phyloP scores from a whole-genome alignment of 2,113 vertebrate genomes.

The Solea senegalensis region DNA sequence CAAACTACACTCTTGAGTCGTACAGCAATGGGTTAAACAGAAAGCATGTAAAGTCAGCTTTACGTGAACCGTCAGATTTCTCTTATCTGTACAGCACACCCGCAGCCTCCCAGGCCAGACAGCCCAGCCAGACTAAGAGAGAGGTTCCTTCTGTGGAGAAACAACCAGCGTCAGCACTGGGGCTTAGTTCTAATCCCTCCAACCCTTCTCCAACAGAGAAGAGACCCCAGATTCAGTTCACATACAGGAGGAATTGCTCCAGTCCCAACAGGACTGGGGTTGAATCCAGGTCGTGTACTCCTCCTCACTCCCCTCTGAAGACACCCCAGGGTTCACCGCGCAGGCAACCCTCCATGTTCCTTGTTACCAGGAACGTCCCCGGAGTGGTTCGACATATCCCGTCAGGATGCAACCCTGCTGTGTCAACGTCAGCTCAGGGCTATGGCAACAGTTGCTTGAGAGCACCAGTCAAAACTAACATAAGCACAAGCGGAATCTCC shows the following conservation, averaged over 20 bases:
- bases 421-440: conserved; percentile 70
- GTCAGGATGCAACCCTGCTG: conserved; percentile 59
- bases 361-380: conserved; percentile 69
- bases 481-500: conserved; percentile 86
- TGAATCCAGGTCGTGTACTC: conserved; percentile 62
- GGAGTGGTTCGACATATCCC: conserved; percentile 62
- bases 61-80: conserved; percentile 75
- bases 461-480: conserved; percentile 86
- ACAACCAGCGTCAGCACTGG: conserved; percentile 12
- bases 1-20: conserved; percentile 43
- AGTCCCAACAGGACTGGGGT: conserved; percentile 68
- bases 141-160: conserved; percentile 46
- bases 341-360: conserved; percentile 69
- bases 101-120: conserved; percentile 36
- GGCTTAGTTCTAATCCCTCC: conserved; percentile 43
- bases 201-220: conserved; percentile 53
- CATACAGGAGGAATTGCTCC: conserved; percentile 71
- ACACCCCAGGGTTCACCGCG: conserved; percentile 78
- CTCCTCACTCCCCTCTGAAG: conserved; percentile 74
- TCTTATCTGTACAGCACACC: conserved; percentile 63
- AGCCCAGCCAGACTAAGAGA: conserved; percentile 48
- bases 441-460: conserved; percentile 82
- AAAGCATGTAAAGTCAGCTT: conserved; percentile 60
- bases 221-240: conserved; percentile 72
- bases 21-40: conserved; percentile 55